Evolutionary conservation across 1,140 invertebrate genomes (phyloP).

Genomic region (Drosophila littoralis): DNA sequence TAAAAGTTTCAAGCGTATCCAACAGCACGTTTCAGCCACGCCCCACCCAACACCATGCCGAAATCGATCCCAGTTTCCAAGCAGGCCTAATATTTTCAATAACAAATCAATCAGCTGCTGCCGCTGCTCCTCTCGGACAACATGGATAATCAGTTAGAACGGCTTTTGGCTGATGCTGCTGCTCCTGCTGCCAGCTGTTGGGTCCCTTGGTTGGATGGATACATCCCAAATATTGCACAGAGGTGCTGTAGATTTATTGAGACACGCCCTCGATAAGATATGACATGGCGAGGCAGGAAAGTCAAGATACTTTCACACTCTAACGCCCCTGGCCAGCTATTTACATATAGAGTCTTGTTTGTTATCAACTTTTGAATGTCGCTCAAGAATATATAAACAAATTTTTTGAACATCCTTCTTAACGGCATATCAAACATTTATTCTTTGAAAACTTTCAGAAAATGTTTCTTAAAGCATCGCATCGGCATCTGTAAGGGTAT

Average conservation of each 20-base stretch:
- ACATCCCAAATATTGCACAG: constrained; percentile 22
- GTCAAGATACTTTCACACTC: constrained; percentile 18
- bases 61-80: constrained; percentile 15
- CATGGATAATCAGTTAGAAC: constrained; percentile 74
- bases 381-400: constrained; percentile 36
- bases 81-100: constrained; percentile 80
- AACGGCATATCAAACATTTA: constrained; percentile 36
- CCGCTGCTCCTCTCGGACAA: constrained; percentile 59
- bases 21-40: constrained; percentile 58
- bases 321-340: constrained; percentile 26
- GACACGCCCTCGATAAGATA: constrained; percentile 78
- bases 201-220: constrained; percentile 13
- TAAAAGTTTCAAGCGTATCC: constrained; percentile 81
- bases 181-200: constrained; percentile 29
- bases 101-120: constrained; percentile 79
- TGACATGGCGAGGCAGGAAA: constrained; percentile 32
- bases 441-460: constrained; percentile 32
- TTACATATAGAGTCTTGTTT: constrained; percentile 32
- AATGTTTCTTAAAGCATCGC: constrained; percentile 23
- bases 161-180: constrained; percentile 44
- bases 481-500: constrained; percentile 26
- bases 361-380: constrained; percentile 49
- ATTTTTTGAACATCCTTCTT: constrained; percentile 6
- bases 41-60: constrained; percentile 1
- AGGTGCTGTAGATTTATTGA: constrained; percentile 74